Conservation (phyloP, 2,888 invertebrate species). For the Xestia rhomboidea region DNA sequence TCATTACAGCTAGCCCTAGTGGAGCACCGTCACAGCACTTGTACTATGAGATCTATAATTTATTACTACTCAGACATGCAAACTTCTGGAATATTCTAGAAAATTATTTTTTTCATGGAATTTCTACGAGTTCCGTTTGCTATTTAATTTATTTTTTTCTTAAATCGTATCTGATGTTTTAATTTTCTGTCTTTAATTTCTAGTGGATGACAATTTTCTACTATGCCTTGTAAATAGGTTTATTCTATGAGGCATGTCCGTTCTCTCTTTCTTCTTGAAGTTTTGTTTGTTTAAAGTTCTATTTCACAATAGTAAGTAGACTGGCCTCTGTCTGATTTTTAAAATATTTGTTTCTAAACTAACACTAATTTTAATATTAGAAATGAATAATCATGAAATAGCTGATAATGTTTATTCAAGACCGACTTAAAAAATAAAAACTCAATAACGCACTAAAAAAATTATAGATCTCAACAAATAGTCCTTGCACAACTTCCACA, state of each 20-base stretch:
- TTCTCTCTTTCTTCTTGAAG: slow-evolving; percentile 2
- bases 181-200: slow-evolving; percentile 30
- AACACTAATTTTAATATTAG: not conserved
- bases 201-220: slow-evolving; percentile 29
- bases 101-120: not conserved
- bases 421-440: not conserved
- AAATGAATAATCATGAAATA: slow-evolving; percentile 13
- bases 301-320: slow-evolving; percentile 28
- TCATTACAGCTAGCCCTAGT: slow-evolving; percentile 88
- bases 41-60: slow-evolving; percentile 86
- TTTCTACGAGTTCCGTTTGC: not conserved
- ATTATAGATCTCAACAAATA: slow-evolving; percentile 87
- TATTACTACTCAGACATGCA: slow-evolving; percentile 35
- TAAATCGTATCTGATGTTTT: not conserved
- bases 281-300: not conserved
- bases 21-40: slow-evolving; percentile 88
- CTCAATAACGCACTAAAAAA: slow-evolving; percentile 36
- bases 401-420: not conserved
- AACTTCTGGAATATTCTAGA: not conserved
- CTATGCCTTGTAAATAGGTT: not conserved
- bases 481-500: slow-evolving; percentile 88
- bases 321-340: slow-evolving; percentile 5
- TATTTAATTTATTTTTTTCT: not conserved
- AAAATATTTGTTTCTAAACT: not conserved
- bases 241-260: slow-evolving; percentile 41